Evolutionary conservation across 2,888 invertebrate species (phyloP), one percentile per base, ranked within the genome.

Genomic region (Hypomecis punctinalis): DNA sequence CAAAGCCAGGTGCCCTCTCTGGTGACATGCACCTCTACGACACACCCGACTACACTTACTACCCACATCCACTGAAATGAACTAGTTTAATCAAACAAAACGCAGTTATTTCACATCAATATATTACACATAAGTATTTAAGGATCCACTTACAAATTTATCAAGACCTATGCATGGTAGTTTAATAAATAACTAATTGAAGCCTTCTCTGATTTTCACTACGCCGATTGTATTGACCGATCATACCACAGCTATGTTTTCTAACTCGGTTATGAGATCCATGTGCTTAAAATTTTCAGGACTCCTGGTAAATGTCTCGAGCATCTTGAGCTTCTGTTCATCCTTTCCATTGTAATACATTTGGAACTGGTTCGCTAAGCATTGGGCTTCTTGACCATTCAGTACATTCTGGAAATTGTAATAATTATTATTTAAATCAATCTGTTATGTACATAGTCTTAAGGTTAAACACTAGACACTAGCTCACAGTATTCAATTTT

Each of bases 311-410:
- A 98, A 98, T 5, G 81, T 90, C 71, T 96, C 91, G 63, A 98
- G 82, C 46, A 98, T 83, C 51, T 94, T 84, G 0, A 94, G 79
- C 80, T 96, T 96, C 5, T 89, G 89, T 10, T 93, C 82, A 80
- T 96, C 94, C 58, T 95, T 93, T 72, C 95, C 94, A 54, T 94
- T 94, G 83, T 97, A 98, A 87, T 97, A 98, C 87, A 98, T 91
- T 83, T 97, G 97, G 66, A 98, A 89, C 83, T 98, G 96, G 84
- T 98, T 97, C 0, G 96, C 97, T 59, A 98, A 86, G 81, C 97
- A 98, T 79, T 96, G 97, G 0, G 98, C 98, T 87, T 98, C 98
- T 79, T 95, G 94, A 0, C 94, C 95, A 82, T 91, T 95, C 61
- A 97, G 84, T 0, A 96, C 95, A 85, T 97, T 96, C 77, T 93